A percentile compares a stretch with the other conserved stretches of the same genome.
Evolutionary conservation across 2,113 vertebrate genomes (phyloP).

Genomic region (Panthera tigris): DNA sequence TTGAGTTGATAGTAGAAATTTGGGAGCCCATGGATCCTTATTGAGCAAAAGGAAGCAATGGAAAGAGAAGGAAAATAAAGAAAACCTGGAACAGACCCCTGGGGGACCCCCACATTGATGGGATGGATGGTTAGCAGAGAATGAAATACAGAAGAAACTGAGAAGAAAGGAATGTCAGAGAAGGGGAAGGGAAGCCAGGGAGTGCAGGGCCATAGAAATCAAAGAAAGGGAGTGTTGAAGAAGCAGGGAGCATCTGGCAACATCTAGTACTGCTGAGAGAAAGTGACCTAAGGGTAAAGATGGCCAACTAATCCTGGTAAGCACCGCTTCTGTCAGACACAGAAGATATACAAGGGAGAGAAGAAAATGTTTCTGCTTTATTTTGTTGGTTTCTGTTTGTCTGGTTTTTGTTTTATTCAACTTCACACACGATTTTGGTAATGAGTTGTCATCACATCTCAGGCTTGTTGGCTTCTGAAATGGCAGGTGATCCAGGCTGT

Average conservation of each 20-base stretch:
- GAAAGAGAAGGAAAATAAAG: background rate
- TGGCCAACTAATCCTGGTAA: background rate
- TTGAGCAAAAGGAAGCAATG: background rate
- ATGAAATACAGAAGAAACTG: background rate
- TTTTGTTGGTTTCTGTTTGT: background rate
- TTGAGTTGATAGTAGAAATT: conserved; percentile 57
- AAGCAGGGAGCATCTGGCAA: background rate
- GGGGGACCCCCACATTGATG: background rate
- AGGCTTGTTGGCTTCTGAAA: background rate
- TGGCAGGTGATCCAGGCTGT: background rate
- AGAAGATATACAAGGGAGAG: background rate
- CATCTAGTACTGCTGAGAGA: background rate
- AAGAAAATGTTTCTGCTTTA: background rate
- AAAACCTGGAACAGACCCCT: background rate
- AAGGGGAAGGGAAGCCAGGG: background rate
- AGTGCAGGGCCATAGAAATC: background rate
- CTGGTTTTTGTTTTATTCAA: background rate
- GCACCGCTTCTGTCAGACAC: background rate
- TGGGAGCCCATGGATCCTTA: conserved; percentile 20
- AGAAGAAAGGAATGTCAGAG: background rate
- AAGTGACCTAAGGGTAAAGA: background rate
- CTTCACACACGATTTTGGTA: background rate
- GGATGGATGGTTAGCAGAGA: background rate
- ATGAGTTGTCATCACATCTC: background rate
- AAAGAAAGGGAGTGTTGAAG: background rate